Percentiles rank a stretch among this genome's conserved stretches.
Conservation (phyloP, 1,140 invertebrate genomes). For the Leptinotarsa texana region DNA sequence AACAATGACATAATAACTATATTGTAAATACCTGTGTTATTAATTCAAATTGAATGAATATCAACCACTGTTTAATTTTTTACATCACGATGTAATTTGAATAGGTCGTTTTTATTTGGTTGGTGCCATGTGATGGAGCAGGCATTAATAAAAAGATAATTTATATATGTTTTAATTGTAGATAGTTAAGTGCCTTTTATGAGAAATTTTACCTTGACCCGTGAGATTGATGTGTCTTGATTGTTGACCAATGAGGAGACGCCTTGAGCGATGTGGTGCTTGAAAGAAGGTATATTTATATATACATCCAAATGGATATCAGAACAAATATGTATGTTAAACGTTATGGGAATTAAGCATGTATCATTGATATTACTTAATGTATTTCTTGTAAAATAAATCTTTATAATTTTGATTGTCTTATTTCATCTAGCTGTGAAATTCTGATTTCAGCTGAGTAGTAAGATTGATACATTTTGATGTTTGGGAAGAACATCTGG, state of each 20-base stretch:
- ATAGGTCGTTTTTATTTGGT: slow-evolving; percentile 26
- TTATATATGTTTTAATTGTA: slow-evolving; percentile 35
- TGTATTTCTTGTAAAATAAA: slow-evolving; percentile 17
- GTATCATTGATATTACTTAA: slow-evolving; percentile 19
- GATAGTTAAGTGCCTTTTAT: slow-evolving; percentile 36
- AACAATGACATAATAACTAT: background rate
- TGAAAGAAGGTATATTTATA: slow-evolving; percentile 31
- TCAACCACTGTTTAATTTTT: slow-evolving; percentile 8
- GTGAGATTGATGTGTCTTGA: slow-evolving; percentile 32
- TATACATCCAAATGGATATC: slow-evolving; percentile 17
- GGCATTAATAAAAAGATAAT: slow-evolving; percentile 35
- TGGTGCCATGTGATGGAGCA: slow-evolving; percentile 37
- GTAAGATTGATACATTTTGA: too few species aligned
- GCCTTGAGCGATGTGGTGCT: slow-evolving; percentile 35
- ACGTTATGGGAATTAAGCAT: slow-evolving; percentile 17
- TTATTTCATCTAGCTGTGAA: background rate
- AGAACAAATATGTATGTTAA: slow-evolving; percentile 17
- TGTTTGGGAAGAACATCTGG: too few species aligned
- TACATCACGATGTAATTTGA: slow-evolving; percentile 30
- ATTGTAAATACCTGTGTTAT: slow-evolving; percentile 26
- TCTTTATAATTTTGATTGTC: slow-evolving; percentile 15
- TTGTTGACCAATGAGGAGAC: slow-evolving; percentile 31
- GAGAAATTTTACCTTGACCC: slow-evolving; percentile 26
- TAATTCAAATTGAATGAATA: slow-evolving; percentile 18
- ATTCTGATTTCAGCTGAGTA: too few species aligned